Evolutionary conservation across 2,797 vertebrate species (phyloP), one percentile per base, ranked within the genome.

Genomic region (Cyclura pinguis): DNA sequence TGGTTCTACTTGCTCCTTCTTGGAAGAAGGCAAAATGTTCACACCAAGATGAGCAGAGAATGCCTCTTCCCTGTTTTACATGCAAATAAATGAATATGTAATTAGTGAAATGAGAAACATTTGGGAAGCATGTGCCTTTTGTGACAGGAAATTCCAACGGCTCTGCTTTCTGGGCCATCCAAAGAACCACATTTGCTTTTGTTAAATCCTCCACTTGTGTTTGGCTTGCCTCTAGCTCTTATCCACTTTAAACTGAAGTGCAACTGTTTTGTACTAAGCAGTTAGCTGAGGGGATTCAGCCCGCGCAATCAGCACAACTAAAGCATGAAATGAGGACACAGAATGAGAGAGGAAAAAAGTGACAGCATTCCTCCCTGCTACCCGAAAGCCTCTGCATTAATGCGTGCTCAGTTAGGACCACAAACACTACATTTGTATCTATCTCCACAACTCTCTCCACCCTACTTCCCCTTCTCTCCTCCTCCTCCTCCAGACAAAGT

Each of bases 251-350:
- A 93, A 91, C 1, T 7, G 94, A 95, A 92, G 93, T 64, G 94
- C 95, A 86, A 97, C 95, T 96, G 94, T 95, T 96, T 93, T 86
- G 95, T 95, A 92, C 94, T 97, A 96, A 97, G 96, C 95, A 96
- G 93, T 86, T 87, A 95, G 95, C 96, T 76, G 90, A 96, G 95
- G 96, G 95, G 95, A 97, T 97, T 96, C 96, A 95, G 96, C 91
- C 91, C 93, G 96, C 94, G 95, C 96, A 97, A 96, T 97, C 96
- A 97, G 96, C 96, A 96, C 95, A 94, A 93, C 95, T 55, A 96
- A 96, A 97, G 96, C 97, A 97, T 97, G 97, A 97, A 97, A 97
- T 97, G 97, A 97, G 97, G 96, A 96, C 96, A 96, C 73, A 73
- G 93, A 94, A 93, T 0, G 38, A 93, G 88, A 94, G 91, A 91